Conservation (phyloP, 2,888 invertebrate genomes). For the Toxonevra muliebris region DNA sequence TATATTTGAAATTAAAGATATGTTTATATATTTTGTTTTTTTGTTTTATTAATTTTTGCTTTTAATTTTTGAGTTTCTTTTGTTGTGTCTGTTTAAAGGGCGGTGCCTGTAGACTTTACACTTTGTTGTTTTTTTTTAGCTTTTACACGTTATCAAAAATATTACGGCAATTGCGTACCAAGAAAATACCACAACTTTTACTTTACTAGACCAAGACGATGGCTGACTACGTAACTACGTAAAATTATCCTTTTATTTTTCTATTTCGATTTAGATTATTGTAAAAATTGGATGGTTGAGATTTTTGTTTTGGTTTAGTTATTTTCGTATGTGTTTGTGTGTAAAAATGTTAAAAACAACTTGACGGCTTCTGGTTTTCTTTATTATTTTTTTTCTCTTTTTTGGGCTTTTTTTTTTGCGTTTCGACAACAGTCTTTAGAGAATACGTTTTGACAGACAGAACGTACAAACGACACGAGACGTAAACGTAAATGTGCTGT, state of each 20-base stretch:
- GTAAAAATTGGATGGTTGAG: constrained; percentile 24
- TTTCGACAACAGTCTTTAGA: no score
- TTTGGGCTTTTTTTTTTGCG: no score
- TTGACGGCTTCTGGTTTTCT: constrained; percentile 9
- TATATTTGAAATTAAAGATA: background rate
- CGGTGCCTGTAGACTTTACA: constrained; percentile 33
- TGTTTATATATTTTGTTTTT: background rate
- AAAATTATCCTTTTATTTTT: no score
- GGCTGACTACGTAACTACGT: no score
- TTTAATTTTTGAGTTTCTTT: background rate
- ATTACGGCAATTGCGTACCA: no score
- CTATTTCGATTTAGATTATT: constrained; percentile 8
- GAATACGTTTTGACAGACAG: no score
- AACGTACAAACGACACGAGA: no score
- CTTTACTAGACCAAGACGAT: no score
- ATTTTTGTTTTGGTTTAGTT: constrained; percentile 17
- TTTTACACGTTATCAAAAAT: no score
- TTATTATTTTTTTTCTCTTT: background rate
- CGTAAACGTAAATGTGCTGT: no score
- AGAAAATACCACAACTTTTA: no score
- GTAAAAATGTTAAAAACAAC: background rate
- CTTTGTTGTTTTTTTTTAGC: background rate
- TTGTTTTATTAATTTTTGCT: constrained; percentile 11
- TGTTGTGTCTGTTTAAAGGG: constrained; percentile 21
- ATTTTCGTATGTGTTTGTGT: constrained; percentile 5